These are phyloP conservation scores for Leptinotarsa juncta DNA, from an alignment of 2,888 invertebrate genomes.

Conservation along the genomic window DNA sequence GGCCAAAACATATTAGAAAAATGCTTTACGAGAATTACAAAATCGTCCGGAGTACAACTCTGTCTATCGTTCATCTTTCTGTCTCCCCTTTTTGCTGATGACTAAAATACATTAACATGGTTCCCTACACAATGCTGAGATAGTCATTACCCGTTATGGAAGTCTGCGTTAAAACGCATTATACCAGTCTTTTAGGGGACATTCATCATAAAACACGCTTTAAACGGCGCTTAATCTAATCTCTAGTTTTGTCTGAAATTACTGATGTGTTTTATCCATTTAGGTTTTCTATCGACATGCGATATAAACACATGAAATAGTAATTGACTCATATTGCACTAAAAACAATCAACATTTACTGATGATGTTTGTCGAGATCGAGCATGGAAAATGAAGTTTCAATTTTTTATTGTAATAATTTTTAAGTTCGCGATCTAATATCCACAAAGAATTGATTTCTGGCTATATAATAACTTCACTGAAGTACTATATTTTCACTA, in stretches of 20 bases:
- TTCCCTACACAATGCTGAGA: conserved; percentile 62
- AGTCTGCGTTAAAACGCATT: conserved; percentile 62
- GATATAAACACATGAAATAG: conserved; percentile 32
- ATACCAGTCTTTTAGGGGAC: conserved; percentile 58
- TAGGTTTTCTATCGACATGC: conserved; percentile 46
- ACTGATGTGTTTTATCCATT: conserved; percentile 51
- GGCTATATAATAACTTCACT: too few species aligned
- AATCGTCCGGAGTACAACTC: conserved; percentile 16
- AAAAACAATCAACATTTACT: too few species aligned
- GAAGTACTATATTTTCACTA: too few species aligned
- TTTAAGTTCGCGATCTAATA: too few species aligned
- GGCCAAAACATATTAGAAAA: too few species aligned
- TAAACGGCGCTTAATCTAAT: conserved; percentile 54
- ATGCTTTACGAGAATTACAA: neutral
- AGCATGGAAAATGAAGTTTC: too few species aligned
- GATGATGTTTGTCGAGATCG: too few species aligned
- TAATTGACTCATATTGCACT: neutral
- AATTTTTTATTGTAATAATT: too few species aligned
- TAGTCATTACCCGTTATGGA: conserved; percentile 64
- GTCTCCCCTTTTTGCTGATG: conserved; percentile 57
- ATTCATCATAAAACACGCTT: conserved; percentile 48
- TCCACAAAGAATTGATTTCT: too few species aligned
- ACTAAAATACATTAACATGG: conserved; percentile 64
- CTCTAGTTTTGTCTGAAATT: conserved; percentile 50
- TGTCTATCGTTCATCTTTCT: conserved; percentile 34